Evolutionary conservation across 2,888 invertebrate genomes (phyloP), one percentile per base, ranked within the genome.

Genomic region (Eumacrocentrus americanus): DNA sequence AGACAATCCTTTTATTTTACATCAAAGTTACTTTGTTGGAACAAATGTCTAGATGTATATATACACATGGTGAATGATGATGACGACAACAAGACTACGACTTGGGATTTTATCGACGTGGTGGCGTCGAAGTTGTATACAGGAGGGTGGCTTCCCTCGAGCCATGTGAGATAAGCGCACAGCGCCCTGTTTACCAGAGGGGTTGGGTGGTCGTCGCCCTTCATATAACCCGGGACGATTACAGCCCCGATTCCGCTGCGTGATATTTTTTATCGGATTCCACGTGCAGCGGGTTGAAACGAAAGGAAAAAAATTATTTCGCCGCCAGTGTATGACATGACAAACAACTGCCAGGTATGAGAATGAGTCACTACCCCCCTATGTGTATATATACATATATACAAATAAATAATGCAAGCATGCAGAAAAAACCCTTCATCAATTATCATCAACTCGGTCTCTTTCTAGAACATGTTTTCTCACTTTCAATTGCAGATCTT

Each of bases 181-280:
- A n/a, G 51, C 50, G 52, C 35, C 42, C 48, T 59, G 16, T 54
- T 59, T 48, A 48, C 54, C 34, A 35, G 22, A 53, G 54, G 59
- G 54, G 52, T 37, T 29, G 29, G n/a, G 12, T 35, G 29, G 23
- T 37, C 46, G 40, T 38, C n/a, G 14, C 47, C 40, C 40, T 59
- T 54, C 40, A 59, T 59, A 38, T 40, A n/a, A 25, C 6, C 20
- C 46, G 22, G 18, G 40, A 59, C 59, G 59, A 59, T 59, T 59
- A 59, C 54, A 25, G 25, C 40, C 48, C 40, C 48, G 59, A 59
- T 59, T 54, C 37, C 47, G 38, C 40, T 29, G 54, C 38, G 54
- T 59, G 54, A 59, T 59, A 59, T 59, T 59, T 56, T 61, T 61
- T 61, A 61, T 58, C 61, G 54, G 58, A 58, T 58, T 58, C 58